These are phyloP conservation scores for Clistopyga incitator DNA, from an alignment of 2,888 invertebrate species.

Conservation along the genomic window DNA sequence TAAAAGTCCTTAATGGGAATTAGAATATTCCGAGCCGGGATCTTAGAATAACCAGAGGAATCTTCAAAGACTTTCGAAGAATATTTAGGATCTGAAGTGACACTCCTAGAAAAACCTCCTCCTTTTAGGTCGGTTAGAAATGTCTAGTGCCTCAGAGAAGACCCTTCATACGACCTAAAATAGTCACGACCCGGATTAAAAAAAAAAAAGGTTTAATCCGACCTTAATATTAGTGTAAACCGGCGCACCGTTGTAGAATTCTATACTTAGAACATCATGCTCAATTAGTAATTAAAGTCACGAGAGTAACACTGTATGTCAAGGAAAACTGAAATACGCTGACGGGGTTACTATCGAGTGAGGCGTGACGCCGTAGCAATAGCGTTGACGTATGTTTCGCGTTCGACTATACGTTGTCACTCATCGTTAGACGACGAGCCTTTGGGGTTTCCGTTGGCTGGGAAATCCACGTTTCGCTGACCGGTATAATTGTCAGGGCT, in stretches of 20 bases:
- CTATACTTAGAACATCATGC: neutral
- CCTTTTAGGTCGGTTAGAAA: too few relatives aligned
- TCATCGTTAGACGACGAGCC: constrained; percentile 55
- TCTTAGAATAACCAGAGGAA: too few relatives aligned
- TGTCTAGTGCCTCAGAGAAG: too few relatives aligned
- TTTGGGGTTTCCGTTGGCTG: constrained; percentile 24
- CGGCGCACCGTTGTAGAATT: neutral
- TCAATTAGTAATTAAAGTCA: neutral
- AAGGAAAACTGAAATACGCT: neutral
- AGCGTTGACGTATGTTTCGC: constrained; percentile 32
- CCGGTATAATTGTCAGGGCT: constrained; percentile 67
- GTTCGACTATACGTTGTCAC: constrained; percentile 44
- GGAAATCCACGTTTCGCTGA: constrained; percentile 33
- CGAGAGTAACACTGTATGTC: neutral
- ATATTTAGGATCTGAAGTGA: too few relatives aligned
- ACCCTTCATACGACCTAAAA: too few relatives aligned
- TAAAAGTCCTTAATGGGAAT: too few relatives aligned
- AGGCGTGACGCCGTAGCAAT: constrained; percentile 7
- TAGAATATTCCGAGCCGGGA: too few relatives aligned
- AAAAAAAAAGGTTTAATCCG: too few relatives aligned
- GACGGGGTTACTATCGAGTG: neutral
- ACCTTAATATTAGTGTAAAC: neutral
- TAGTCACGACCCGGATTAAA: too few relatives aligned
- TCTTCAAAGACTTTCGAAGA: too few relatives aligned
- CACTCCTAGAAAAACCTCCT: too few relatives aligned